phyloP scores from a whole-genome alignment of 2,113 vertebrate genomes.

The Corapipo altera region DNA sequence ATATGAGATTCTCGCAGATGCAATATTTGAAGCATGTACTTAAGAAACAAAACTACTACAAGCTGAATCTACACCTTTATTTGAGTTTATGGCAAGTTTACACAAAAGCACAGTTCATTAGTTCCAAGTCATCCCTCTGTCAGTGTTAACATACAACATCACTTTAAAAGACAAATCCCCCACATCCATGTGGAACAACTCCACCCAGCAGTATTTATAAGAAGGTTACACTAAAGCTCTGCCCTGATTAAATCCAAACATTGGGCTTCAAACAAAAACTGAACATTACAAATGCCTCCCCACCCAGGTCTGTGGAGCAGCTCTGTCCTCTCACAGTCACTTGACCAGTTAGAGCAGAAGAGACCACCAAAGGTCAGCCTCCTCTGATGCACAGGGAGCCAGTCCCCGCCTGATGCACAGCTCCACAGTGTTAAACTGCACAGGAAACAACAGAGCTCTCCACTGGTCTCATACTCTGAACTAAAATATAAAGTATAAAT shows the following conservation, averaged over 20 bases:
- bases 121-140: background rate
- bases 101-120: background rate
- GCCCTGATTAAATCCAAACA: background rate
- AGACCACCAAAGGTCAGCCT: background rate
- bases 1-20: background rate
- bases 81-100: background rate
- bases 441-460: background rate
- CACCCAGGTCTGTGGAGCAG: background rate
- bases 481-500: background rate
- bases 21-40: background rate
- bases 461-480: background rate
- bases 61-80: background rate
- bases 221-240: background rate
- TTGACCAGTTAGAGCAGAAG: background rate
- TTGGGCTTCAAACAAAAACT: background rate
- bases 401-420: background rate
- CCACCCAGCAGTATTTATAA: background rate
- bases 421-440: background rate
- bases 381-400: background rate
- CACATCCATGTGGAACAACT: background rate
- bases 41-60: background rate
- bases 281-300: background rate
- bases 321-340: background rate
- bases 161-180: background rate
- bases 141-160: background rate